Evolutionary conservation across 1,140 invertebrate genomes (phyloP), one percentile per base, ranked within the genome.

Genomic region (Eurosta solidaginis): DNA sequence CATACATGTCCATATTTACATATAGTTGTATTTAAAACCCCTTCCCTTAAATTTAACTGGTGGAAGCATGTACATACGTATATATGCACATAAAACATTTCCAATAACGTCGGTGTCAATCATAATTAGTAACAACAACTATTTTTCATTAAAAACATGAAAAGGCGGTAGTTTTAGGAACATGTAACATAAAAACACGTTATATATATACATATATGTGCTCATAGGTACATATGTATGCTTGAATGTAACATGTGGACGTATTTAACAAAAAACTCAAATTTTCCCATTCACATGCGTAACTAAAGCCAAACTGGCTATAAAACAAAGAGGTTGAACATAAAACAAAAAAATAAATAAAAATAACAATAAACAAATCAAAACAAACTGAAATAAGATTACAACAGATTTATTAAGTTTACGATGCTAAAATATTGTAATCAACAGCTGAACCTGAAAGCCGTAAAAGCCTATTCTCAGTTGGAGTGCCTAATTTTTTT

Each of bases 71-170:
- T 49, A 45, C 25, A 75, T 47, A 10, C 45, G 45, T 10, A n/a
- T n/a, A n/a, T n/a, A n/a, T n/a, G n/a, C n/a, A 17, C 29, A 10
- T 75, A 20, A 27, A 78, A 85, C 81, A 86, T 86, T 86, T 86
- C 83, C 84, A 86, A 86, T 86, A 85, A 86, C 83, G 81, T 84
- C 80, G 83, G 81, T 86, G 85, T 86, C 85, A 86, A 86, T 86
- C 85, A 86, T 85, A 86, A 86, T 86, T 86, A 86, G 85, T 86
- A 86, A 85, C 85, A 86, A 85, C 83, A 79, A 78, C 20, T 45
- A 77, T 79, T 79, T 79, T 73, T 79, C 44, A 79, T 79, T 76
- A 78, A 76, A 76, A 49, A 42, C 40, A 14, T 33, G 40, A 78
- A 20, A 54, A 44, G 27, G 50, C 50, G 50, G 27, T 25, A 54